Percentiles rank a stretch among this genome's conserved stretches.
These are phyloP conservation scores for Acanthaster planci DNA, from an alignment of 35 echinoderm and acorn worm genomes.

Conservation along the genomic window DNA sequence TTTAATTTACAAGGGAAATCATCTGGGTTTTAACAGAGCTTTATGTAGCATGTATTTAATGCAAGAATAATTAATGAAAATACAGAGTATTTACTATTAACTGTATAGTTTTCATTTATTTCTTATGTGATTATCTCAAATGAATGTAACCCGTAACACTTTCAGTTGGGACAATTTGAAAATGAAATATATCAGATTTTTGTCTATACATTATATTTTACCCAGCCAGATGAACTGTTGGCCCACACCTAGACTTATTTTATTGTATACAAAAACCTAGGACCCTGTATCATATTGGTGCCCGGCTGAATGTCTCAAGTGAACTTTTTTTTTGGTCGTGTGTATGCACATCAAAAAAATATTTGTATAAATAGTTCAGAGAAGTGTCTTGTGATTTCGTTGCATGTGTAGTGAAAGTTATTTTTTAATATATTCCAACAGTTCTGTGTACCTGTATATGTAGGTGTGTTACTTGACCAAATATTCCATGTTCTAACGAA, in stretches of 20 bases:
- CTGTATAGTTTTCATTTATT: slow-evolving; percentile 64
- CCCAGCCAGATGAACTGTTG: slow-evolving; percentile 55
- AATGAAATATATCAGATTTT: slow-evolving; percentile 77
- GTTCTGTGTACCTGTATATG: slow-evolving; percentile 75
- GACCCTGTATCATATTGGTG: slow-evolving; percentile 45
- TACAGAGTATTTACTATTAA: slow-evolving; percentile 57
- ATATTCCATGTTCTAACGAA: slow-evolving; percentile 64
- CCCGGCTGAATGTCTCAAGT: slow-evolving; percentile 51
- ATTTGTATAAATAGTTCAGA: slow-evolving; percentile 74
- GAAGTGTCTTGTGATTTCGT: slow-evolving; percentile 58
- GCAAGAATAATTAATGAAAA: slow-evolving; percentile 38
- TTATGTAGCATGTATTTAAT: slow-evolving; percentile 66
- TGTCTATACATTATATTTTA: slow-evolving; percentile 76
- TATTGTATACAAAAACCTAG: slow-evolving; percentile 50
- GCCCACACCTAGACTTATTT: slow-evolving; percentile 63
- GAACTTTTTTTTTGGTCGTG: slow-evolving; percentile 30
- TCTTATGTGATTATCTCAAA: slow-evolving; percentile 39
- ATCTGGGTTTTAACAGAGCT: slow-evolving; percentile 61
- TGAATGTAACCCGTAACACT: slow-evolving; percentile 71
- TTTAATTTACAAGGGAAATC: slow-evolving; percentile 65
- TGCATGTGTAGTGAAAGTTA: slow-evolving; percentile 54
- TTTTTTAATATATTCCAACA: slow-evolving; percentile 81
- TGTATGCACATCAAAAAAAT: slow-evolving; percentile 50
- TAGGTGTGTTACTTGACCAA: slow-evolving; percentile 77
- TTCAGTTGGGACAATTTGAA: slow-evolving; percentile 63